Percentiles rank a stretch among this genome's conserved stretches.
Evolutionary conservation across 1,140 invertebrate species (phyloP).

Genomic region (Globodera ellingtonae): DNA sequence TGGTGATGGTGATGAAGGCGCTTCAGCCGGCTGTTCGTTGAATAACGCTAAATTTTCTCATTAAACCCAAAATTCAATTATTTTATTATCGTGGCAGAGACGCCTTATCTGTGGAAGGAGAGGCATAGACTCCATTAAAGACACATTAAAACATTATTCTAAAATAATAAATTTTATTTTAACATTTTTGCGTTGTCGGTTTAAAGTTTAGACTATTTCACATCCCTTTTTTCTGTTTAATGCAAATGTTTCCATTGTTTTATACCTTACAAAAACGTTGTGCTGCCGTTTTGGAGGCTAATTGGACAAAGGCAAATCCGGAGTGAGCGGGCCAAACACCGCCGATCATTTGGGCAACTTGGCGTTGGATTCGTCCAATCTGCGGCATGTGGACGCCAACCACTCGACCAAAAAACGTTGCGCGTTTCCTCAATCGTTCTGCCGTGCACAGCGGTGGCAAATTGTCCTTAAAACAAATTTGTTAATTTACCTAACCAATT

Average conservation of each 20-base stretch:
- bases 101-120: not conserved
- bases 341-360: slow-evolving; percentile 24
- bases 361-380: slow-evolving; percentile 35
- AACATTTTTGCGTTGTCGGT: not conserved
- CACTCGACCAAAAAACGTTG: slow-evolving; percentile 39
- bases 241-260: not conserved
- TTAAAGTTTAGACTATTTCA: not conserved
- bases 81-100: not conserved
- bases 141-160: no score
- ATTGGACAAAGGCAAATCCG: slow-evolving; percentile 43
- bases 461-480: slow-evolving; percentile 40
- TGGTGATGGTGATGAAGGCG: slow-evolving; percentile 43
- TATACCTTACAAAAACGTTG: slow-evolving; percentile 46
- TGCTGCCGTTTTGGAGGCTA: slow-evolving; percentile 42
- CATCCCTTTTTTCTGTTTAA: no score
- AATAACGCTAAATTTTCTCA: slow-evolving; percentile 34
- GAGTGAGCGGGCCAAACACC: slow-evolving; percentile 27
- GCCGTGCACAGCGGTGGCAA: slow-evolving; percentile 25
- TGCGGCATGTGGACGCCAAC: slow-evolving; percentile 37
- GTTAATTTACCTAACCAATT: not conserved
- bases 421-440: slow-evolving; percentile 32
- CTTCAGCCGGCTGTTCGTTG: slow-evolving; percentile 38
- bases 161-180: slow-evolving; percentile 1
- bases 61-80: not conserved
- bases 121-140: no score